Evolutionary conservation across 2,888 invertebrate genomes (phyloP).

Genomic region (Ethmia dodecea): DNA sequence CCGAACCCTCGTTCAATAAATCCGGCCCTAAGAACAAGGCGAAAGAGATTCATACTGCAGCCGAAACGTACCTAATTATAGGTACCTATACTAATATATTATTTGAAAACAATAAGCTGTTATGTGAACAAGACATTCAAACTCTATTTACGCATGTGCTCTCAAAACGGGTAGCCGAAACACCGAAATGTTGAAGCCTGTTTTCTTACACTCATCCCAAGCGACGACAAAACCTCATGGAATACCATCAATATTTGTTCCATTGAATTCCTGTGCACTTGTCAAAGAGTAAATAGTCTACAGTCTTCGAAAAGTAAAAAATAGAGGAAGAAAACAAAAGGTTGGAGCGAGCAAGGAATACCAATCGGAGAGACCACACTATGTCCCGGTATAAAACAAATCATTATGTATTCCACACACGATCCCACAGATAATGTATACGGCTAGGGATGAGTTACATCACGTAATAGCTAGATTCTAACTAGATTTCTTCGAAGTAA

Average conservation of each 20-base stretch:
- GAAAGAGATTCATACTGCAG: too few relatives aligned
- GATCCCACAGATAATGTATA: slow-evolving; percentile 44
- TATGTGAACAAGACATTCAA: too few relatives aligned
- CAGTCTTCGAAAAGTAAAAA: slow-evolving; percentile 53
- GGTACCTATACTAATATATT: too few relatives aligned
- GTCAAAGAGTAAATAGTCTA: slow-evolving; percentile 66
- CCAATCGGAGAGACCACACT: slow-evolving; percentile 40
- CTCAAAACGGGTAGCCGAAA: too few relatives aligned
- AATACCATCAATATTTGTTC: slow-evolving; percentile 57
- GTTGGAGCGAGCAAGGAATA: slow-evolving; percentile 42
- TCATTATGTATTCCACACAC: slow-evolving; percentile 62
- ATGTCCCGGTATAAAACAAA: slow-evolving; percentile 45
- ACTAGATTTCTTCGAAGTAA: slow-evolving; percentile 5
- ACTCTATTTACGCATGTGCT: too few relatives aligned
- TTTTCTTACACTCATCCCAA: neutral
- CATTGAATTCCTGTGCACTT: slow-evolving; percentile 58
- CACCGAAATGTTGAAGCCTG: neutral
- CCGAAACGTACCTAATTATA: too few relatives aligned
- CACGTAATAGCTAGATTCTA: neutral
- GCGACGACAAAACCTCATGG: slow-evolving; percentile 34
- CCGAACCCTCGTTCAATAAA: too few relatives aligned
- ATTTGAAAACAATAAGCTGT: too few relatives aligned
- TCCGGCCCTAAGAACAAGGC: too few relatives aligned
- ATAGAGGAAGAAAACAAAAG: slow-evolving; percentile 59
- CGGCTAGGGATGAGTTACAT: slow-evolving; percentile 25